Conservation (phyloP, 2,797 vertebrate genomes). For the Brachymystax lenok region DNA sequence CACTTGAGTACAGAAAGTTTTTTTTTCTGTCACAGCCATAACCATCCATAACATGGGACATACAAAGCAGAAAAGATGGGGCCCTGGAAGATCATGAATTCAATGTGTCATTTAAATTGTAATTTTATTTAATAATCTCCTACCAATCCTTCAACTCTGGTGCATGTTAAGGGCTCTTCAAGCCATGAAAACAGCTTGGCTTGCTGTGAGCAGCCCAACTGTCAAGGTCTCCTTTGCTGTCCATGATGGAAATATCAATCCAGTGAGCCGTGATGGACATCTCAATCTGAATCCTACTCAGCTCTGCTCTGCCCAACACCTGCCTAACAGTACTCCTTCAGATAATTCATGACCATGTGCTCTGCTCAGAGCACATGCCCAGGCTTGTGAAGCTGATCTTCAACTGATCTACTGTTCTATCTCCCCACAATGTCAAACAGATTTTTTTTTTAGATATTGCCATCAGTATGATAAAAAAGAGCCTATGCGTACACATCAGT, state of each 20-base stretch:
- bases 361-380: not conserved
- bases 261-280: conserved; percentile 81
- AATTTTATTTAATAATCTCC: conserved; percentile 84
- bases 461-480: conserved; percentile 33
- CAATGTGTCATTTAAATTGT: conserved; percentile 33
- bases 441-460: conserved; percentile 12
- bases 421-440: conserved; percentile 7
- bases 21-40: not conserved
- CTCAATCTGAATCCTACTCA: conserved; percentile 77
- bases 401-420: not conserved
- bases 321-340: conserved; percentile 54
- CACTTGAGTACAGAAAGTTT: not conserved
- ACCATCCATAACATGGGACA: not conserved
- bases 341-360: conserved; percentile 69
- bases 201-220: conserved; percentile 80
- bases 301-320: conserved; percentile 54
- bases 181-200: conserved; percentile 85
- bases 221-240: conserved; percentile 82
- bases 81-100: not conserved
- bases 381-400: not conserved
- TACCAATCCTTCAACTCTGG: conserved; percentile 77
- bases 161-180: conserved; percentile 75
- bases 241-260: conserved; percentile 83
- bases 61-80: not conserved
- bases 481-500: conserved; percentile 32